Evolutionary conservation across 1,140 invertebrate genomes (phyloP).

Genomic region (Zaprionus capensis): DNA sequence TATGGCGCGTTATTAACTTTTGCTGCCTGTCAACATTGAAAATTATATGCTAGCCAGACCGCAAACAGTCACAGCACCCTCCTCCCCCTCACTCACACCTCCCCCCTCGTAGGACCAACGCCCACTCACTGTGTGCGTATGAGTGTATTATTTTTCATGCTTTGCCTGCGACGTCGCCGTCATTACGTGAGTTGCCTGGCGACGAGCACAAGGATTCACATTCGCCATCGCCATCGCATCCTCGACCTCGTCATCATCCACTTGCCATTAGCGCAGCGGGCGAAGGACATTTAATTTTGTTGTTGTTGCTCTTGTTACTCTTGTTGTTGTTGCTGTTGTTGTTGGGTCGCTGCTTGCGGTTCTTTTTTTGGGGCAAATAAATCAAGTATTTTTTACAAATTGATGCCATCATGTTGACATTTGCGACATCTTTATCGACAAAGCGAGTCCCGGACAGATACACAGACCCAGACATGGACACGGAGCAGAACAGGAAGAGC

Average conservation of each 20-base stretch:
- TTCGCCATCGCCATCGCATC: conserved; percentile 9
- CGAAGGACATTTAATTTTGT: conserved; percentile 68
- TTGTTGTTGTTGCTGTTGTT: conserved; percentile 53
- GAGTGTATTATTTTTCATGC: conserved; percentile 70
- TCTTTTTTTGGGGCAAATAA: conserved; percentile 61
- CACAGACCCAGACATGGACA: not conserved
- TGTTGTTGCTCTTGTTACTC: conserved; percentile 33
- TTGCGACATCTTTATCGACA: conserved; percentile 81
- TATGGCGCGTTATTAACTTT: conserved; percentile 80
- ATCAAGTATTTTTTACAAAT: conserved; percentile 83
- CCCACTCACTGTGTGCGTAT: conserved; percentile 32
- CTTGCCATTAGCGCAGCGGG: conserved; percentile 71
- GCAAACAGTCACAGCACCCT: conserved; percentile 18
- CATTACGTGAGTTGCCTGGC: conserved; percentile 78
- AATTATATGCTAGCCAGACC: conserved; percentile 70
- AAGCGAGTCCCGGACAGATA: conserved; percentile 12
- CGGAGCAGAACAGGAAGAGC: not conserved
- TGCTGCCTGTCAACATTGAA: conserved; percentile 77
- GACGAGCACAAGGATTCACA: conserved; percentile 46
- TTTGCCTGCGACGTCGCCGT: conserved; percentile 50
- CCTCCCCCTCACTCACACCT: not conserved
- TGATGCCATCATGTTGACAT: conserved; percentile 83
- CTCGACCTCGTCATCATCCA: conserved; percentile 4
- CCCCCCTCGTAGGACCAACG: not conserved
- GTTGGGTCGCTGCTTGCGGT: conserved; percentile 26